Percentiles rank a stretch among this genome's conserved stretches.
phyloP scores from a whole-genome alignment of 2,113 vertebrate genomes.

The Panthera uncia region DNA sequence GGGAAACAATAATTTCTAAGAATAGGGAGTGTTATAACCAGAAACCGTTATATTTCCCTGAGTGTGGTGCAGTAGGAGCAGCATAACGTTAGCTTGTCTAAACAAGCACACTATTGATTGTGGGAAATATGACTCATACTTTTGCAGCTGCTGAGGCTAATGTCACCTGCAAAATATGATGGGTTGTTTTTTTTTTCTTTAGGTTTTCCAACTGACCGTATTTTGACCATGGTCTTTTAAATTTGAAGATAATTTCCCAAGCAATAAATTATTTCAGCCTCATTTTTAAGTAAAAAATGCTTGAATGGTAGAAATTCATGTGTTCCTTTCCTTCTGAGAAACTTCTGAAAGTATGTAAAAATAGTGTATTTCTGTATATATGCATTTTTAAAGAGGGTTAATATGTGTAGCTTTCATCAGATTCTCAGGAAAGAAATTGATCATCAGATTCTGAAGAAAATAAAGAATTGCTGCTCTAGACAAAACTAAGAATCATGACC shows the following conservation, averaged over 20 bases:
- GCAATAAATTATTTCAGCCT: conserved; percentile 5
- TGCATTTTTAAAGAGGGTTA: neutral
- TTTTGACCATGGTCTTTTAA: neutral
- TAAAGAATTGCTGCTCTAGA: neutral
- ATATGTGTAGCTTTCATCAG: neutral
- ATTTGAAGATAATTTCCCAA: conserved; percentile 3
- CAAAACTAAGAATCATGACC: neutral
- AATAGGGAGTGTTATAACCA: neutral
- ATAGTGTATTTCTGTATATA: neutral
- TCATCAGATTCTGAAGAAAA: conserved; percentile 6
- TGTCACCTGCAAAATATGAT: neutral
- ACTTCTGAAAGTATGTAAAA: neutral
- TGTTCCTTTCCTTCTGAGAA: neutral
- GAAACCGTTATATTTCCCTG: neutral
- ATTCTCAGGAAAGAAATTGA: neutral
- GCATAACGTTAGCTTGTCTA: neutral
- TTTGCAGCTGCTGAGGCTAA: neutral
- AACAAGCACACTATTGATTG: neutral
- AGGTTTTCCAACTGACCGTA: neutral
- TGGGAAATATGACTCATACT: neutral
- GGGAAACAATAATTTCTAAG: neutral
- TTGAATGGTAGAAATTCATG: neutral
- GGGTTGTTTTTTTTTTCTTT: neutral
- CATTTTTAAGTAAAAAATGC: conserved; percentile 33
- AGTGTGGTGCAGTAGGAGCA: neutral